Evolutionary conservation across 2,113 vertebrate species (phyloP), one percentile per base, ranked within the genome.

Genomic region (Calidris pygmaea): DNA sequence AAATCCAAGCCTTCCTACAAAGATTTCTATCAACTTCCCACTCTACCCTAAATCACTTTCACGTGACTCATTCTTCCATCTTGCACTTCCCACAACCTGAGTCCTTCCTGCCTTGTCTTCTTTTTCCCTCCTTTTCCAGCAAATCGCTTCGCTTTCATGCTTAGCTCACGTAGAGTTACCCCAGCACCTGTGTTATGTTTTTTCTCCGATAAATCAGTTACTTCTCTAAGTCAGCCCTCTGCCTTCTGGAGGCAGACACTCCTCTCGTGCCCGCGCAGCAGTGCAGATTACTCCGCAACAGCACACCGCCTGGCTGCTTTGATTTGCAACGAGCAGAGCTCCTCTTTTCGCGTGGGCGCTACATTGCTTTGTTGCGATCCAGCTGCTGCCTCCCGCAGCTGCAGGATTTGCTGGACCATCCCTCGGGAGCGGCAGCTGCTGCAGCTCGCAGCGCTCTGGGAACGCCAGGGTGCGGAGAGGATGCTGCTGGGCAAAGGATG

Each of bases 1-100:
- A 93, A 95, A 96, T 67, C 79, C 86, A 85, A 89, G 70, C 39
- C 86, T 89, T 95, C 91, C 94, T 82, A 87, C 86, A 78, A 78
- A 83, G 67, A 82, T 71, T 94, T 94, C 89, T 89, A 37, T 63
- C 87, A 92, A 89, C 94, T 94, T 95, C 95, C 95, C 91, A 96
- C 93, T 89, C 89, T 82, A 17, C 56, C 45, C 80, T 30, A 96
- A 91, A 87, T 91, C 94, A 68, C 89, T 89, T 91, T 87, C 85
- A 60, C 52, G 53, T 82, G 89, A 76, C 91, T 95, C 94, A 87
- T 65, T 87, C 66, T 91, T 89, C 70, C 41, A 89, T 75, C 92
- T 96, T 85, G 95, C 93, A 95, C 95, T 91, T 94, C 93, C 94
- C 93, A 95, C 93, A 87, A 76, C 58, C 35, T 19, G 21, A 90